A percentile compares a stretch with the other conserved stretches of the same genome.
Evolutionary conservation across 2,113 vertebrate genomes (phyloP).

Genomic region (Philantomba maxwellii): DNA sequence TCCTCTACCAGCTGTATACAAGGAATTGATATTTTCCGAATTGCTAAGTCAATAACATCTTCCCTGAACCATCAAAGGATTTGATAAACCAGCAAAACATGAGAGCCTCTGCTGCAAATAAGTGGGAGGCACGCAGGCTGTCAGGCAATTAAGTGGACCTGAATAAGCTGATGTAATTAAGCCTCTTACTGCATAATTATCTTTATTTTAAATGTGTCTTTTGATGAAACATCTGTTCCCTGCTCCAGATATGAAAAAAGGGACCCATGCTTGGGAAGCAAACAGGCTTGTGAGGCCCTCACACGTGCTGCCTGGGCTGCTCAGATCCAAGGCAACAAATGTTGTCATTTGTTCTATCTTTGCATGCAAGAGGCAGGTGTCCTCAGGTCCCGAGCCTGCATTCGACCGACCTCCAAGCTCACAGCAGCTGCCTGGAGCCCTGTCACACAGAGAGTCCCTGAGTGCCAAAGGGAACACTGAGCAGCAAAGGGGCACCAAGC

Average conservation of each 20-base stretch:
- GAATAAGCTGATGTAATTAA: constrained; percentile 86
- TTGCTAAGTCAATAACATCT: constrained; percentile 70
- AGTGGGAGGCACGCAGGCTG: constrained; percentile 76
- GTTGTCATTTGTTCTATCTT: constrained; percentile 77
- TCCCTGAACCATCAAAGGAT: constrained; percentile 62
- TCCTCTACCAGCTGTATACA: constrained; percentile 63
- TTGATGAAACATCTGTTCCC: constrained; percentile 87
- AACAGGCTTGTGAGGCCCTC: constrained; percentile 68
- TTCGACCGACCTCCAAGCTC: constrained; percentile 66
- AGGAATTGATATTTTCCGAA: constrained; percentile 72
- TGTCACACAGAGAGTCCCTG: constrained; percentile 60
- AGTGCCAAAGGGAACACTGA: constrained; percentile 19
- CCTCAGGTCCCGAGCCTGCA: constrained; percentile 18
- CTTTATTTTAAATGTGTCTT: constrained; percentile 86
- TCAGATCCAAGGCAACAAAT: constrained; percentile 77
- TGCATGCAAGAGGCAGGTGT: constrained; percentile 79
- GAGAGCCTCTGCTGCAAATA: constrained; percentile 69
- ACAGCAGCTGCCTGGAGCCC: constrained; percentile 73
- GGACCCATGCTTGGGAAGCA: constrained; percentile 68
- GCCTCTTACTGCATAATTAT: constrained; percentile 85
- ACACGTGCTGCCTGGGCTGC: constrained; percentile 66
- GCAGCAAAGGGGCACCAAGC: constrained; percentile 12
- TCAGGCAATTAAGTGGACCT: constrained; percentile 85
- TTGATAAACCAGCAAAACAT: constrained; percentile 74
- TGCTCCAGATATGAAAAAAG: constrained; percentile 83